Conservation (phyloP, 2,888 invertebrate species). For the Acleris literana region DNA sequence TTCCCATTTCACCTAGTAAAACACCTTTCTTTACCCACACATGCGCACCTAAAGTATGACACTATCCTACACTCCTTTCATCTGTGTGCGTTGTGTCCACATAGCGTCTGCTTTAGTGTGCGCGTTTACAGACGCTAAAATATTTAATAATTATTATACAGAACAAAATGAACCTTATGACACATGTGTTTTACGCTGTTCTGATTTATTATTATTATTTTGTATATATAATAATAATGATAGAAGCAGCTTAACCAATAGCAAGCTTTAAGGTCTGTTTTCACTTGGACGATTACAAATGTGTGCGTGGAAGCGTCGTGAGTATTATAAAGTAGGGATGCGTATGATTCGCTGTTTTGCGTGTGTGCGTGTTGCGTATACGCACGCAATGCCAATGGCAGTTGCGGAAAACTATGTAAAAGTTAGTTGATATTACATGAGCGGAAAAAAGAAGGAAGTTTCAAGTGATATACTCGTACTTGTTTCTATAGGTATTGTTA, state of each 20-base stretch:
- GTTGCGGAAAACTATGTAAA: constrained; percentile 74
- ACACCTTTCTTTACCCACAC: constrained; percentile 82
- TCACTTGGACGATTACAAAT: neutral
- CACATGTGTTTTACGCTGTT: no score
- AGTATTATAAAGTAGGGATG: constrained; percentile 19
- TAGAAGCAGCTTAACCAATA: no score
- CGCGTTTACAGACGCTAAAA: constrained; percentile 20
- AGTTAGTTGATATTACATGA: constrained; percentile 74
- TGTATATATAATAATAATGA: no score
- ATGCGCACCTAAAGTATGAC: constrained; percentile 35
- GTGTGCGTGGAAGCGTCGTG: constrained; percentile 38
- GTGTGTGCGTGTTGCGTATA: constrained; percentile 76
- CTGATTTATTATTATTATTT: no score
- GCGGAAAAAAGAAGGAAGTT: constrained; percentile 61
- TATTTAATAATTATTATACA: neutral
- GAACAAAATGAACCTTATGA: no score
- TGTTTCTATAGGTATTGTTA: constrained; percentile 23
- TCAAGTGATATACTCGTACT: constrained; percentile 23
- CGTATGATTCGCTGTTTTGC: constrained; percentile 39
- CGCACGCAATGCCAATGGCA: constrained; percentile 82
- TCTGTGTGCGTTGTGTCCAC: constrained; percentile 37
- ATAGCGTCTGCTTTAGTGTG: constrained; percentile 26
- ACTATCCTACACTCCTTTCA: constrained; percentile 31
- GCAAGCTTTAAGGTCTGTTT: no score
- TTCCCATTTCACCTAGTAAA: constrained; percentile 78